Evolutionary conservation across 2,113 vertebrate species (phyloP), one percentile per base, ranked within the genome.

Genomic region (Pachyramphus minor): DNA sequence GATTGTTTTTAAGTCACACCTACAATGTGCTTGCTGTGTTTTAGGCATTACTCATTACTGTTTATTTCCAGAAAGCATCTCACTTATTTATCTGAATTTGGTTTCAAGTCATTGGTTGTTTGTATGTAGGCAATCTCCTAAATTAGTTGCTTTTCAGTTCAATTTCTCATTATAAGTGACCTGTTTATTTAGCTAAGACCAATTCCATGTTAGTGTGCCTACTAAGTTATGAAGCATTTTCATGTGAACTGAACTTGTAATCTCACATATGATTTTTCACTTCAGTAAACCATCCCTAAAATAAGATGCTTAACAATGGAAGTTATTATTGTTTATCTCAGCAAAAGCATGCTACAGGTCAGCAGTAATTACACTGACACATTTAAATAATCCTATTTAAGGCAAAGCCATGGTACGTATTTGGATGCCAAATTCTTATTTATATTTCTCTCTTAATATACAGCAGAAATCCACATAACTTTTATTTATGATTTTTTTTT

Each of bases 81-180:
- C 58, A 49, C 83, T 96, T 91, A 79, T 94, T 97, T 97, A 96
- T 96, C 62, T 95, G 95, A 97, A 97, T 58, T 66, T 95, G 95
- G 97, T 96, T 94, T 95, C 76, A 92, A 62, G 73, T 66, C 58
- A 50, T 28, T 78, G 80, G 55, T 78, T 97, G 84, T 47, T 73
- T 84, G 37, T 55, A 85, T 81, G 78, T 68, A 44, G 50, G 41
- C 73, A 95, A 42, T 16, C 79, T 94, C 74, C 84, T 91, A 89
- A 96, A 97, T 88, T 62, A 96, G 81, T 72, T 71, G 84, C 27
- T 88, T 90, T 86, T 80, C 87, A 75, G 84, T 91, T 95, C 68
- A 79, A 64, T 79, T 91, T 95, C 86, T 95, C 82, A 96, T 52
- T 90, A 77, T 19, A 85, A 95, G 59, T 69, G 78, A 92, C 84